These are phyloP conservation scores for Pammene fasciana DNA, from an alignment of 2,888 invertebrate genomes.

Conservation along the genomic window DNA sequence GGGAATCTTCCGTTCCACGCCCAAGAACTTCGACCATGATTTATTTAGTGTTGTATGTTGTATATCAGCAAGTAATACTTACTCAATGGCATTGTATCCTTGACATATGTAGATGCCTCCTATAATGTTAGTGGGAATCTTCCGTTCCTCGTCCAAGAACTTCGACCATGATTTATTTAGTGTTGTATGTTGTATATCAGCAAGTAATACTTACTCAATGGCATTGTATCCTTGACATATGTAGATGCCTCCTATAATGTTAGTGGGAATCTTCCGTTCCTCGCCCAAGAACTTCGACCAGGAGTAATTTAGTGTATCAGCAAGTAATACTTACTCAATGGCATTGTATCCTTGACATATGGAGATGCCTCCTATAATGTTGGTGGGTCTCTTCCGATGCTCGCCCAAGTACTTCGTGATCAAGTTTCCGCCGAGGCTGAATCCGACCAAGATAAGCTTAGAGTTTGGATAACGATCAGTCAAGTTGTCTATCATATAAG, in stretches of 20 bases:
- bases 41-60: conserved; percentile 88
- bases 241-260: not conserved
- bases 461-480: conserved; percentile 89
- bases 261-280: not conserved
- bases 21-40: conserved; percentile 95
- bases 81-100: conserved; percentile 49
- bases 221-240: conserved; percentile 49
- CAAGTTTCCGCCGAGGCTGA: conserved; percentile 96
- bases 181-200: conserved; percentile 88
- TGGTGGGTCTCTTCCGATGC: conserved; percentile 84
- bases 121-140: not conserved
- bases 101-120: not conserved
- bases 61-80: conserved; percentile 82
- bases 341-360: conserved; percentile 98
- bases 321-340: conserved; percentile 87
- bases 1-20: conserved; percentile 87
- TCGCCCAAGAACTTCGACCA: not conserved
- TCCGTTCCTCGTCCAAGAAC: not conserved
- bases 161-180: too few relatives aligned
- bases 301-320: not conserved
- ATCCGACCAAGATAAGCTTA: conserved; percentile 93
- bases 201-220: too few relatives aligned
- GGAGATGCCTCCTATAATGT: conserved; percentile 94
- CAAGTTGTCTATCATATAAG: conserved; percentile 91
- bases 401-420: conserved; percentile 97